Evolutionary conservation across 1,140 invertebrate genomes (phyloP).

Genomic region (Maconellicoccus hirsutus): DNA sequence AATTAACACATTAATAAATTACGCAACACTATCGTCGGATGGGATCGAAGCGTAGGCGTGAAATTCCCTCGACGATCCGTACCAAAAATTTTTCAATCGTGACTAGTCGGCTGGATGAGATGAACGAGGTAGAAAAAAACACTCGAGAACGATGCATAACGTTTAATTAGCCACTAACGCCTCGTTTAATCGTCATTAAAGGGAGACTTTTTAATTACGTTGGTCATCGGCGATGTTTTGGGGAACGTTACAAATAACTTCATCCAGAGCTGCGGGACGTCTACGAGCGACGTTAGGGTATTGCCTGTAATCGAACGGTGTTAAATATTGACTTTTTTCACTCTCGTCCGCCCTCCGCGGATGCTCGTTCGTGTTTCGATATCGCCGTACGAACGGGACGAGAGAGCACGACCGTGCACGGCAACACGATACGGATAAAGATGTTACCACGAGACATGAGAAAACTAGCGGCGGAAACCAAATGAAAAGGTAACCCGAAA

Average conservation of each 20-base stretch:
- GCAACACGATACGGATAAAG: background rate
- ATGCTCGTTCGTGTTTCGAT: too few relatives aligned
- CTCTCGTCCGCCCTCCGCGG: too few relatives aligned
- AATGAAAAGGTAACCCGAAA: conserved; percentile 3
- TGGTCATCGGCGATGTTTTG: too few relatives aligned
- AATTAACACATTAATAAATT: conserved; percentile 2
- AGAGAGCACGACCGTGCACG: background rate
- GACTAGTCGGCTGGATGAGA: background rate
- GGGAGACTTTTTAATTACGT: conserved; percentile 1
- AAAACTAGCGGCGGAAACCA: background rate
- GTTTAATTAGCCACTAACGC: background rate
- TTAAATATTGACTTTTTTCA: background rate
- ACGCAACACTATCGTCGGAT: background rate
- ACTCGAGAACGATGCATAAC: background rate
- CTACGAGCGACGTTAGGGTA: too few relatives aligned
- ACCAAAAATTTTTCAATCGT: background rate
- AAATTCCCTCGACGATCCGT: background rate
- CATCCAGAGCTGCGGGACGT: background rate
- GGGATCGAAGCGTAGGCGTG: background rate
- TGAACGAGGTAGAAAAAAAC: background rate
- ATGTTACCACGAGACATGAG: background rate
- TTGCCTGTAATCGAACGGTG: background rate
- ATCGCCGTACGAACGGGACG: too few relatives aligned
- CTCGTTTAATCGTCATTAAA: conserved; percentile 2
- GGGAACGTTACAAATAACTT: background rate